phyloP scores from a whole-genome alignment of 53 echinoderm and acorn worm species.

The Actinopyga echinites region DNA sequence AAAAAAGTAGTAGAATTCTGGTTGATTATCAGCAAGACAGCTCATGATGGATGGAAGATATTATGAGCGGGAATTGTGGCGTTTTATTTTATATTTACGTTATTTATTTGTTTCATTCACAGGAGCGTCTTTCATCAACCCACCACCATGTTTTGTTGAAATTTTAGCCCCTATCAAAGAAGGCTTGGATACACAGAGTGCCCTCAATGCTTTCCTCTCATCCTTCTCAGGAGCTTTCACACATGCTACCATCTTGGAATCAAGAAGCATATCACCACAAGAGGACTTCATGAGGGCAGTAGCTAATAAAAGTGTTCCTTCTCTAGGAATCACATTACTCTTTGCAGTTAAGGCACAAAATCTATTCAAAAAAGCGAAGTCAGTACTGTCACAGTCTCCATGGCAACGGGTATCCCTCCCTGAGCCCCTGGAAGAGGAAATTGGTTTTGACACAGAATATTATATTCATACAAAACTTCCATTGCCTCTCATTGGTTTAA shows the following conservation, averaged over 20 bases:
- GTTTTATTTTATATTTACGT: background rate
- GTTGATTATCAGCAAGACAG: too few relatives aligned
- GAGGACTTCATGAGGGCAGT: background rate
- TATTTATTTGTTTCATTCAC: background rate
- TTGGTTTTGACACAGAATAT: constrained; percentile 79
- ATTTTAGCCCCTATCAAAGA: constrained; percentile 58
- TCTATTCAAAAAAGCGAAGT: constrained; percentile 55
- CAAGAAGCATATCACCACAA: background rate
- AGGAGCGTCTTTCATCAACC: constrained; percentile 89
- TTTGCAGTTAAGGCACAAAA: constrained; percentile 66
- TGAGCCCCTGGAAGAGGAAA: constrained; percentile 57
- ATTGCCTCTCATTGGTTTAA: constrained; percentile 81
- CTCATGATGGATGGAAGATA: too few relatives aligned
- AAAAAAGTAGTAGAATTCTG: too few relatives aligned
- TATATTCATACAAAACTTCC: constrained; percentile 62
- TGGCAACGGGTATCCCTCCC: constrained; percentile 71
- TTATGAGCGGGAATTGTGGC: background rate
- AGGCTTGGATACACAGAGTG: constrained; percentile 53
- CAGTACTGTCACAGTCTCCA: constrained; percentile 60
- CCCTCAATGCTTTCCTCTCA: constrained; percentile 69
- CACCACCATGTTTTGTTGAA: constrained; percentile 83
- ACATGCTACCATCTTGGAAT: constrained; percentile 76
- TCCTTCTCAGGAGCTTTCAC: constrained; percentile 93
- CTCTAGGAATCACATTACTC: constrained; percentile 70
- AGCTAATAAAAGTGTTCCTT: constrained; percentile 56